Evolutionary conservation across 1,140 invertebrate genomes (phyloP).

Genomic region (Cotesia typhae): DNA sequence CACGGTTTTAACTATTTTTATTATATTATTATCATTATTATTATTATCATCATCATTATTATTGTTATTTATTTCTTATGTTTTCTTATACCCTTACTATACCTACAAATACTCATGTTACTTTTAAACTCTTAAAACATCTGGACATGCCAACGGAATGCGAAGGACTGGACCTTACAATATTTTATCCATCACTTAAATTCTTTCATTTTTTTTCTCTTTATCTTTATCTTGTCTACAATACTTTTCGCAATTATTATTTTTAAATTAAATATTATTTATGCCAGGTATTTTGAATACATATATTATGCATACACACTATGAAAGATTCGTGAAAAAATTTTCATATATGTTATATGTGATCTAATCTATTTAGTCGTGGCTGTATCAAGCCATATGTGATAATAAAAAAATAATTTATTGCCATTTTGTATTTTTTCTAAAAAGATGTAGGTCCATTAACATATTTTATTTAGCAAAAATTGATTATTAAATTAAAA

Average conservation of each 20-base stretch:
- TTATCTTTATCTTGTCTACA: background rate
- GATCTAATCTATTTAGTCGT: too few species aligned
- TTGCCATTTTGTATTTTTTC: too few species aligned
- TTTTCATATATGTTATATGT: too few species aligned
- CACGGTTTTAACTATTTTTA: constrained; percentile 32
- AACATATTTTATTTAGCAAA: too few species aligned
- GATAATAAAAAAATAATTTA: too few species aligned
- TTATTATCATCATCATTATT: constrained; percentile 11
- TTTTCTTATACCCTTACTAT: background rate
- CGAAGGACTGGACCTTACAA: constrained; percentile 31
- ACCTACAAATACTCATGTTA: background rate
- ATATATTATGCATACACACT: background rate
- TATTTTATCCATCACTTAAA: constrained; percentile 22
- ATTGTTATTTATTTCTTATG: background rate
- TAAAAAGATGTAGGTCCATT: too few species aligned
- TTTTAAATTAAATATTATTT: too few species aligned
- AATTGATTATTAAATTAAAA: too few species aligned
- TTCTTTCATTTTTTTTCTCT: constrained; percentile 15
- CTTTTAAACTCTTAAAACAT: constrained; percentile 16
- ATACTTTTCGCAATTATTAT: too few species aligned
- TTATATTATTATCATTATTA: constrained; percentile 15
- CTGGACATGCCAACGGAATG: constrained; percentile 34
- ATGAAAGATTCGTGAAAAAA: too few species aligned
- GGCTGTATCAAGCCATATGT: too few species aligned
- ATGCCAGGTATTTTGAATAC: background rate